phyloP scores from a whole-genome alignment of 2,797 vertebrate species.

The Cygnus olor region DNA sequence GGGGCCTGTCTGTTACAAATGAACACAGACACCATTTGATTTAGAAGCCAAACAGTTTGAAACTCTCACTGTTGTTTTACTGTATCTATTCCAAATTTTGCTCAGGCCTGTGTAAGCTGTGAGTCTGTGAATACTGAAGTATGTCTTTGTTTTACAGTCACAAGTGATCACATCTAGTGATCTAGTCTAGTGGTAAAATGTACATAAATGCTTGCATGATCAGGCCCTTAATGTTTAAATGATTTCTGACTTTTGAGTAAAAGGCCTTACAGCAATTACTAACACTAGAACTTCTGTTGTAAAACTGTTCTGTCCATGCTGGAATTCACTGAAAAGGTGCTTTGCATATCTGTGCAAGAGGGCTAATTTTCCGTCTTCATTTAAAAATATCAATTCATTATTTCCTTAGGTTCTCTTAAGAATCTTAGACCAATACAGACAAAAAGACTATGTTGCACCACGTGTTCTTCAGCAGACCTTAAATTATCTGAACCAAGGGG shows the following conservation, averaged over 20 bases:
- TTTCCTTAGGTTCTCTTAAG: slow-evolving; percentile 89
- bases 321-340: not conserved
- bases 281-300: not conserved
- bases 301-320: not conserved
- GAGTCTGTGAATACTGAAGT: not conserved
- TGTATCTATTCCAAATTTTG: not conserved
- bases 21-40: not conserved
- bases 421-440: slow-evolving; percentile 92
- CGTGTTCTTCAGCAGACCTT: slow-evolving; percentile 94
- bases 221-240: not conserved
- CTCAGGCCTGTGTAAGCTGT: not conserved
- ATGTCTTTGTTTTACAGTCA: not conserved
- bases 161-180: not conserved
- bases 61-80: not conserved
- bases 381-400: not conserved
- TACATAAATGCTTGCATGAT: not conserved
- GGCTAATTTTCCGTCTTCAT: not conserved
- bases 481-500: slow-evolving; percentile 91
- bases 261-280: not conserved
- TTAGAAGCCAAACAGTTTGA: not conserved
- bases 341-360: not conserved
- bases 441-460: slow-evolving; percentile 92
- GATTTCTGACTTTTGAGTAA: not conserved
- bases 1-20: not conserved
- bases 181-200: not conserved